Evolutionary conservation across 1,140 invertebrate genomes (phyloP).

Genomic region (Diorhabda sublineata): DNA sequence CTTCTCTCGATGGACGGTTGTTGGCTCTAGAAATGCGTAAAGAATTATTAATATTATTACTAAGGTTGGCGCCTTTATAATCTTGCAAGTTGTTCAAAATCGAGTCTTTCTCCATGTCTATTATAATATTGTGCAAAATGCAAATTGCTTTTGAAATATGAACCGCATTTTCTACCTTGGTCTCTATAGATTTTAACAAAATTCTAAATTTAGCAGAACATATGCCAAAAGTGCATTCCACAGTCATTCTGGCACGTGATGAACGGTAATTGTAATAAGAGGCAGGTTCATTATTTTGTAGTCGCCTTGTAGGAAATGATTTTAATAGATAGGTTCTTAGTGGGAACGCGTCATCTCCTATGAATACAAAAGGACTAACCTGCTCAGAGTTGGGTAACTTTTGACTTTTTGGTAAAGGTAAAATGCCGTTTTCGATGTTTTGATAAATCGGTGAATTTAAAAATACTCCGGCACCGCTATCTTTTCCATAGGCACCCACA

Average conservation of each 20-base stretch:
- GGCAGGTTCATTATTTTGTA: constrained; percentile 23
- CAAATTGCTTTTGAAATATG: constrained; percentile 24
- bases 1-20: no score
- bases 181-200: constrained; percentile 26
- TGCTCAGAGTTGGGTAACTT: constrained; percentile 16
- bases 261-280: constrained; percentile 48
- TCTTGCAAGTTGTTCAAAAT: no score
- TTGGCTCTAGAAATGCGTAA: no score
- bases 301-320: constrained; percentile 39
- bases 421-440: constrained; percentile 11
- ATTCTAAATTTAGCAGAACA: constrained; percentile 34
- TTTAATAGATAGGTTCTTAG: constrained; percentile 45
- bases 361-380: constrained; percentile 22
- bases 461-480: constrained; percentile 24
- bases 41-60: no score
- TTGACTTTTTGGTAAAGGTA: constrained; percentile 12
- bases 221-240: constrained; percentile 51
- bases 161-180: constrained; percentile 29
- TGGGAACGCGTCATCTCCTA: constrained; percentile 49
- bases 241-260: constrained; percentile 41
- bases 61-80: no score
- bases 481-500: constrained; percentile 26
- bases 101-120: no score
- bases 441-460: background rate
- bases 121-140: background rate